A percentile compares a stretch with the other conserved stretches of the same genome.
Evolutionary conservation across 2,797 vertebrate genomes (phyloP).

Genomic region (Microctenopoma stevenorrisi): DNA sequence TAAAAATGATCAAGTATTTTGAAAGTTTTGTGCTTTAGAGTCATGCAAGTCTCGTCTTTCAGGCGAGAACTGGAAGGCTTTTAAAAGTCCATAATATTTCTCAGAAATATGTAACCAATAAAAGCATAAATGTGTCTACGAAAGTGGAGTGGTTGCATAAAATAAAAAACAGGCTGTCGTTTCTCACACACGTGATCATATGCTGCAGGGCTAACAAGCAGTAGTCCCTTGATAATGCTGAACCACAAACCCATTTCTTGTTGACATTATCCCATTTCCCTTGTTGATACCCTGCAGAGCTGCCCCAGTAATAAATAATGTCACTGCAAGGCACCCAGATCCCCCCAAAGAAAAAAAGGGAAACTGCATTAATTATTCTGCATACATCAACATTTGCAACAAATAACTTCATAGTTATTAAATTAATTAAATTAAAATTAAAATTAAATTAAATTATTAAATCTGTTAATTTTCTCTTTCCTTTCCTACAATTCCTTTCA

Average conservation of each 20-base stretch:
- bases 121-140: neutral
- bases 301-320: slow-evolving; percentile 74
- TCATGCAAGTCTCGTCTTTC: neutral
- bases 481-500: slow-evolving; percentile 22
- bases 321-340: slow-evolving; percentile 32
- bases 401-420: neutral
- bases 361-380: slow-evolving; percentile 2
- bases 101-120: slow-evolving; percentile 11
- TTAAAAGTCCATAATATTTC: slow-evolving; percentile 9
- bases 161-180: slow-evolving; percentile 13
- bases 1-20: neutral
- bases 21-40: neutral
- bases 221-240: slow-evolving; percentile 64
- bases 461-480: neutral
- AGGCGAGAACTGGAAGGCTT: neutral
- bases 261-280: slow-evolving; percentile 65
- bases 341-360: slow-evolving; percentile 7
- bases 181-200: slow-evolving; percentile 38
- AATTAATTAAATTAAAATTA: too few species aligned
- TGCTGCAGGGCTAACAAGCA: slow-evolving; percentile 51
- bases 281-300: slow-evolving; percentile 54
- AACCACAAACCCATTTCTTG: slow-evolving; percentile 81
- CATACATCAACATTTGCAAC: slow-evolving; percentile 9
- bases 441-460: too few species aligned
- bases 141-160: neutral